Conservation (phyloP, 37 sponge, comb jelly and placozoan genomes). For the Aplysina aerophoba region DNA sequence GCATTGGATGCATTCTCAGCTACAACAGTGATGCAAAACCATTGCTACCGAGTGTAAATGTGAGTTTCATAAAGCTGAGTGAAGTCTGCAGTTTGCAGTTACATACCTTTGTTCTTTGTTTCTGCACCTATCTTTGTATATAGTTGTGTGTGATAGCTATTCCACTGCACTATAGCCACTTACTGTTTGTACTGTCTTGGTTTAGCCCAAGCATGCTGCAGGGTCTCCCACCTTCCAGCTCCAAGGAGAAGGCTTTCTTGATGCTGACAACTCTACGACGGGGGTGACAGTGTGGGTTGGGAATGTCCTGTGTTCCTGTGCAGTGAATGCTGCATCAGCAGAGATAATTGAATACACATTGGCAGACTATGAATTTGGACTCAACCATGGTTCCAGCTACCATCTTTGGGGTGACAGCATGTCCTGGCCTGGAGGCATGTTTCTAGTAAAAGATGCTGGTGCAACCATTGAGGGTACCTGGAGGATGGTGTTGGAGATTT, state of each 20-base stretch:
- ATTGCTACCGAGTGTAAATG: background rate
- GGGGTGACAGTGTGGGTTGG: slow-evolving; percentile 35
- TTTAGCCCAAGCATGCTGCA: slow-evolving; percentile 29
- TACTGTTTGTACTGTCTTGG: background rate
- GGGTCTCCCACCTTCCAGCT: slow-evolving; percentile 22
- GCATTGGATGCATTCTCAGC: background rate
- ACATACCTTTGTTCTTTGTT: slow-evolving; percentile 29
- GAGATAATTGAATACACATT: slow-evolving; percentile 44
- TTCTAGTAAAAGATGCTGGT: slow-evolving; percentile 63
- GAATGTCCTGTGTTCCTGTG: slow-evolving; percentile 23
- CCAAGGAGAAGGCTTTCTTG: slow-evolving; percentile 38
- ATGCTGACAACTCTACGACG: background rate
- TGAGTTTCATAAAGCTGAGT: background rate
- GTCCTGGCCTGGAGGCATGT: slow-evolving; percentile 55
- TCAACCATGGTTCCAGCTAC: slow-evolving; percentile 40
- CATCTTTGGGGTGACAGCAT: slow-evolving; percentile 73
- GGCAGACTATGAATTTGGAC: slow-evolving; percentile 46
- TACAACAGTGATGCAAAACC: background rate
- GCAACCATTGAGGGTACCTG: slow-evolving; percentile 63
- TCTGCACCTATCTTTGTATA: background rate
- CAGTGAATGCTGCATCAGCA: background rate
- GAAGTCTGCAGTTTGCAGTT: background rate
- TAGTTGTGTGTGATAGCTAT: background rate
- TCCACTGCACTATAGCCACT: background rate
- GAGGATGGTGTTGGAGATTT: slow-evolving; percentile 79